Evolutionary conservation across 1,140 invertebrate species (phyloP).

Genomic region (Eubasilissa regina): DNA sequence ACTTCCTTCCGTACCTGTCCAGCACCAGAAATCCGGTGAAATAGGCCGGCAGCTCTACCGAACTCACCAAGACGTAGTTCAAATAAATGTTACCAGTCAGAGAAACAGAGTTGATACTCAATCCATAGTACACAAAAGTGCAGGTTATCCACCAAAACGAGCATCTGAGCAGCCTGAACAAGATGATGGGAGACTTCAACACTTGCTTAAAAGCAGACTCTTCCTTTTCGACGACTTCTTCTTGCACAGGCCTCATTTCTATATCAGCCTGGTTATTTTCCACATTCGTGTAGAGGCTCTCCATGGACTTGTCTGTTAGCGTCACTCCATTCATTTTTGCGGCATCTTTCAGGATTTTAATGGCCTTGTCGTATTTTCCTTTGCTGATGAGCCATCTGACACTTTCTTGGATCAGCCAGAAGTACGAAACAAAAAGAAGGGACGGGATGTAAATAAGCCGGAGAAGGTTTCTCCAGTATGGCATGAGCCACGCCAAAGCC

Average conservation of each 20-base stretch:
- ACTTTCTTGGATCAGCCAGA: constrained; percentile 78
- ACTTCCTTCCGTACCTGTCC: constrained; percentile 77
- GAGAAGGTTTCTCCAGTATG: constrained; percentile 81
- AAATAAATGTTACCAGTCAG: constrained; percentile 80
- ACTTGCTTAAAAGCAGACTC: constrained; percentile 70
- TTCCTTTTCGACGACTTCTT: constrained; percentile 62
- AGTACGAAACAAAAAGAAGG: constrained; percentile 77
- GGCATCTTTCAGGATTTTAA: constrained; percentile 75
- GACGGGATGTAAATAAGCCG: constrained; percentile 80
- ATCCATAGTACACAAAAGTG: constrained; percentile 86
- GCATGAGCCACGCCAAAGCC: constrained; percentile 78
- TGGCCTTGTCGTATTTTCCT: constrained; percentile 77
- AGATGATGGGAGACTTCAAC: constrained; percentile 74
- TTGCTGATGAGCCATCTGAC: constrained; percentile 86
- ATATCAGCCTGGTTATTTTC: constrained; percentile 62
- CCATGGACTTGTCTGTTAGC: constrained; percentile 73
- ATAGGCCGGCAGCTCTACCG: constrained; percentile 84
- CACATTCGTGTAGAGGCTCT: constrained; percentile 68
- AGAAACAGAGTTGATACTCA: constrained; percentile 86
- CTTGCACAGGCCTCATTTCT: constrained; percentile 21
- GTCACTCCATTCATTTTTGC: constrained; percentile 80
- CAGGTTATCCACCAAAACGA: constrained; percentile 82
- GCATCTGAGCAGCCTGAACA: constrained; percentile 78
- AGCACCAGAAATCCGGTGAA: constrained; percentile 77
- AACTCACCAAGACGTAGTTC: constrained; percentile 79